Percentiles rank a stretch among this genome's conserved stretches.
Evolutionary conservation across 1,140 invertebrate genomes (phyloP).

Genomic region (Oscheius sp.): DNA sequence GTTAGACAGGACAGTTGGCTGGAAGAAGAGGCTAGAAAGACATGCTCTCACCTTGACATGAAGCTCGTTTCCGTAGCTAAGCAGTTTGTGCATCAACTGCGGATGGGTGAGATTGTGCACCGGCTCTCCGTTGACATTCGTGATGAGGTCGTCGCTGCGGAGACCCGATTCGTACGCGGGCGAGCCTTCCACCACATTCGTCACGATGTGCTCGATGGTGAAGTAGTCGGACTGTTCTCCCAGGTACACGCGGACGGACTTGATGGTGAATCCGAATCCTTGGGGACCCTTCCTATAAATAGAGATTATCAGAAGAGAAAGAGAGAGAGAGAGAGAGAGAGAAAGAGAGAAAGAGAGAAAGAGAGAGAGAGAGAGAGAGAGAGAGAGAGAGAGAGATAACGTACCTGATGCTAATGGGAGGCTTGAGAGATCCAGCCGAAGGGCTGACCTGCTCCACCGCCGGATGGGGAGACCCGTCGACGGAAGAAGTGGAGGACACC

Average conservation of each 20-base stretch:
- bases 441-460: conserved; percentile 17
- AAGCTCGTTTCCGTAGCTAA: conserved; percentile 49
- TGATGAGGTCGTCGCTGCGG: conserved; percentile 54
- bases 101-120: conserved; percentile 60
- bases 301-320: neutral
- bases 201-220: conserved; percentile 59
- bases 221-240: conserved; percentile 58
- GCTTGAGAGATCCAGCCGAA: conserved; percentile 25
- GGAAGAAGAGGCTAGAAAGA: neutral
- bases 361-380: no score
- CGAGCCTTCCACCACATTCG: conserved; percentile 47
- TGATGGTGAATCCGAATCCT: conserved; percentile 59
- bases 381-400: no score
- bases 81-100: conserved; percentile 58
- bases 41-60: conserved; percentile 15
- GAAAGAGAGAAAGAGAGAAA: no score
- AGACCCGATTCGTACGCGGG: conserved; percentile 53
- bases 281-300: conserved; percentile 47
- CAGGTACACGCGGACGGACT: conserved; percentile 60
- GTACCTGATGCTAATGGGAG: neutral
- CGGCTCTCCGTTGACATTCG: conserved; percentile 56
- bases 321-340: no score
- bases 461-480: conserved; percentile 14
- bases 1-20: neutral
- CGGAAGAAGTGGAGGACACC: conserved; percentile 32